These are phyloP conservation scores for Cepaea hortensis DNA, from an alignment of 2,888 invertebrate species.

Conservation along the genomic window DNA sequence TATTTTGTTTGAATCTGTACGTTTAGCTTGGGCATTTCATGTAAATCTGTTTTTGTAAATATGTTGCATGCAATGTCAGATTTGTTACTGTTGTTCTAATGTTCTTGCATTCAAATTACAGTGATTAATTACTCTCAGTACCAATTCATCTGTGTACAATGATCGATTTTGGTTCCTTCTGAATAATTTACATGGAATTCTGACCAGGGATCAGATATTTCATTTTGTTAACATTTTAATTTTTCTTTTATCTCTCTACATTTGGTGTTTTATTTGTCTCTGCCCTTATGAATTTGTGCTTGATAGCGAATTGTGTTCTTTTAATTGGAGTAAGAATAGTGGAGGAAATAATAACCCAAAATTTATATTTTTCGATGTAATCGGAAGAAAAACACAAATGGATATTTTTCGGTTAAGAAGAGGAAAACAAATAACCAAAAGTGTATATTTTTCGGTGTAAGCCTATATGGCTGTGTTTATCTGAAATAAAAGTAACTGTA, in stretches of 20 bases:
- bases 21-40: not conserved
- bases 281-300: not conserved
- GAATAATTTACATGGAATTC: slow-evolving; percentile 2
- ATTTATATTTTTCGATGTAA: no score
- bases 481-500: not conserved
- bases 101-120: not conserved
- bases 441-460: no score
- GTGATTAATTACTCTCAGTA: not conserved
- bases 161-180: not conserved
- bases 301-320: not conserved
- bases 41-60: not conserved
- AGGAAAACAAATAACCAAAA: no score
- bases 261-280: not conserved
- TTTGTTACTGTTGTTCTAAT: slow-evolving; percentile 8
- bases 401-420: no score
- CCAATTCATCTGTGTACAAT: not conserved
- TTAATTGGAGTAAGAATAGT: not conserved
- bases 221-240: not conserved
- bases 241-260: not conserved
- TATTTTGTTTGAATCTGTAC: no score
- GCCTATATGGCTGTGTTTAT: not conserved
- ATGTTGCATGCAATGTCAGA: slow-evolving; percentile 6
- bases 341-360: not conserved
- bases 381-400: no score
- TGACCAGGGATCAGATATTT: not conserved